These are phyloP conservation scores for Lophius piscatorius DNA, from an alignment of 2,113 vertebrate species.

Conservation along the genomic window DNA sequence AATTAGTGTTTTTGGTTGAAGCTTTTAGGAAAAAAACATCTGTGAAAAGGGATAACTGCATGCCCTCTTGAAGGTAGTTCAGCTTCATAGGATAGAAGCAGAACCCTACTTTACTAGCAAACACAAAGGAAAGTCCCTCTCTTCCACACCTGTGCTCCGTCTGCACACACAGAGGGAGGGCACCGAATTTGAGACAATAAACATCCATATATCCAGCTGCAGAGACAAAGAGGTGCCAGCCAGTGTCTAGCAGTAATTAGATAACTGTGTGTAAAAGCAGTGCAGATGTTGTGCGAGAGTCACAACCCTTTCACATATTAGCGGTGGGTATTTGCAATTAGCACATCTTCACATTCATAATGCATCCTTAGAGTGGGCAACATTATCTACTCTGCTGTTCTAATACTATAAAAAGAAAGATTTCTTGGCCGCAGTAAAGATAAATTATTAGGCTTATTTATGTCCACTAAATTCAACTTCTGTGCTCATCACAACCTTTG, in stretches of 20 bases:
- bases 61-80: neutral
- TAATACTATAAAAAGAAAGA: neutral
- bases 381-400: neutral
- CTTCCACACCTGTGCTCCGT: conserved; percentile 46
- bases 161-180: conserved; percentile 7
- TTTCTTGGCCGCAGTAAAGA: neutral
- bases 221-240: conserved; percentile 41
- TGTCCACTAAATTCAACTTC: conserved; percentile 8
- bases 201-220: conserved; percentile 35
- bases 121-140: conserved; percentile 4
- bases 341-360: conserved; percentile 31
- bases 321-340: neutral
- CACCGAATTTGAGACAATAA: conserved; percentile 26
- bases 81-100: neutral
- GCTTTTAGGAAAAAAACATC: neutral
- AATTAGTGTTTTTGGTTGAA: neutral
- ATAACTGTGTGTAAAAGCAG: conserved; percentile 15
- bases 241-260: conserved; percentile 20
- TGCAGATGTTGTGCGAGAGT: conserved; percentile 17
- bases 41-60: conserved; percentile 5
- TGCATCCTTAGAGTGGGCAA: neutral
- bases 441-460: neutral
- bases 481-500: conserved; percentile 14
- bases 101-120: neutral
- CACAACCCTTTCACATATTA: neutral